phyloP scores from a whole-genome alignment of 2,797 vertebrate species.

The Vipera latastei region DNA sequence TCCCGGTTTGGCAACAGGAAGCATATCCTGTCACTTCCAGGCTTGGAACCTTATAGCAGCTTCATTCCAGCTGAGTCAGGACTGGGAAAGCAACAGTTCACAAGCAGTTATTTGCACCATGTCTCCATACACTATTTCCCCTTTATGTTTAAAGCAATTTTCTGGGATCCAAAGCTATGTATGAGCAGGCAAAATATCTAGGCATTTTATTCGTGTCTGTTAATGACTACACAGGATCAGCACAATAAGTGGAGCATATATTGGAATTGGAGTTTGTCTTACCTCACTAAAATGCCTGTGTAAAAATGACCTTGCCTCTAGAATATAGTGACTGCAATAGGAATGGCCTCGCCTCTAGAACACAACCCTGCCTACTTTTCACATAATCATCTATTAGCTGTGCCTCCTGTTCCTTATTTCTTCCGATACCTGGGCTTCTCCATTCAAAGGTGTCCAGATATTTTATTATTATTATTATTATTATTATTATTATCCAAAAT shows the following conservation, averaged over 20 bases:
- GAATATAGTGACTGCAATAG: neutral
- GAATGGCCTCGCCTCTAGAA: slow-evolving; percentile 5
- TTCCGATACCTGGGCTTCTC: neutral
- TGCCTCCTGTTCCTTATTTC: neutral
- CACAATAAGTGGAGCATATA: neutral
- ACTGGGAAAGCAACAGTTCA: neutral
- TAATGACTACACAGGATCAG: neutral
- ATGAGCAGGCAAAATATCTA: neutral
- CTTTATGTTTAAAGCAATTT: neutral
- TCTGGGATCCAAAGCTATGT: neutral
- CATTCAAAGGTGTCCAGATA: neutral
- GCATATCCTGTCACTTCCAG: neutral
- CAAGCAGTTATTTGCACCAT: neutral
- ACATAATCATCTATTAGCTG: neutral
- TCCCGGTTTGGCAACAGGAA: neutral
- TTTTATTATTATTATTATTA: neutral
- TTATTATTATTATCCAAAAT: neutral
- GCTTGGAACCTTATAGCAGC: neutral
- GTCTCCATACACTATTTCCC: neutral
- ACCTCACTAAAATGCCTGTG: neutral
- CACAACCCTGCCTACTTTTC: neutral
- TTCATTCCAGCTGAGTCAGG: neutral
- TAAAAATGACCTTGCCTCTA: neutral
- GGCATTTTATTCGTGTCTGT: neutral
- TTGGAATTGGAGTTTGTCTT: slow-evolving; percentile 15